These are phyloP conservation scores for Catocala sponsa DNA, from an alignment of 2,888 invertebrate species.

Conservation along the genomic window DNA sequence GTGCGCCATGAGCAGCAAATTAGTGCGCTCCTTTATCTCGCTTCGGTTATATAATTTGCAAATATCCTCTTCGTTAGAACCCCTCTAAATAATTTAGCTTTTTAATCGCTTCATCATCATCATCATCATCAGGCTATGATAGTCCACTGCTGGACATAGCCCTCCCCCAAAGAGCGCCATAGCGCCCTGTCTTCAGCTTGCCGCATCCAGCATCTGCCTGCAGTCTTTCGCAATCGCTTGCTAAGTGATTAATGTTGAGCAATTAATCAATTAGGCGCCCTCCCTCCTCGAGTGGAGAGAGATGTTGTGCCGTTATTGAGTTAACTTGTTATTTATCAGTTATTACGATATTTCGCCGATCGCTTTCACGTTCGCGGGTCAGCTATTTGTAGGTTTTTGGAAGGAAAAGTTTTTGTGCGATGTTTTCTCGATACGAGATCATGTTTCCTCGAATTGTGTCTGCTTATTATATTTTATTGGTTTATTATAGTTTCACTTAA, in stretches of 20 bases:
- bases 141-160: too few relatives aligned
- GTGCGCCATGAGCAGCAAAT: background rate
- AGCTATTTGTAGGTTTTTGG: background rate
- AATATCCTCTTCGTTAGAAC: constrained; percentile 13
- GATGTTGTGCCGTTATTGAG: constrained; percentile 22
- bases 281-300: constrained; percentile 4
- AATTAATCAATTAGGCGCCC: constrained; percentile 34
- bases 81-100: constrained; percentile 34
- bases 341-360: constrained; percentile 14
- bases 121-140: too few relatives aligned
- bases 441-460: too few relatives aligned
- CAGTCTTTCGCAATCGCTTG: too few relatives aligned
- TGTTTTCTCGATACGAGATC: too few relatives aligned
- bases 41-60: constrained; percentile 20
- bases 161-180: too few relatives aligned
- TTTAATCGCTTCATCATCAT: constrained; percentile 26
- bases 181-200: too few relatives aligned
- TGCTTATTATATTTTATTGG: too few relatives aligned
- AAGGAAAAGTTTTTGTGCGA: too few relatives aligned
- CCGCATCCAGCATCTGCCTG: too few relatives aligned
- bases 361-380: background rate
- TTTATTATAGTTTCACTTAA: too few relatives aligned
- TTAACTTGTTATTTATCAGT: constrained; percentile 28
- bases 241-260: constrained; percentile 40
- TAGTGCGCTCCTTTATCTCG: background rate